phyloP scores from a whole-genome alignment of 2,113 vertebrate species.

The Menidia beryllina region DNA sequence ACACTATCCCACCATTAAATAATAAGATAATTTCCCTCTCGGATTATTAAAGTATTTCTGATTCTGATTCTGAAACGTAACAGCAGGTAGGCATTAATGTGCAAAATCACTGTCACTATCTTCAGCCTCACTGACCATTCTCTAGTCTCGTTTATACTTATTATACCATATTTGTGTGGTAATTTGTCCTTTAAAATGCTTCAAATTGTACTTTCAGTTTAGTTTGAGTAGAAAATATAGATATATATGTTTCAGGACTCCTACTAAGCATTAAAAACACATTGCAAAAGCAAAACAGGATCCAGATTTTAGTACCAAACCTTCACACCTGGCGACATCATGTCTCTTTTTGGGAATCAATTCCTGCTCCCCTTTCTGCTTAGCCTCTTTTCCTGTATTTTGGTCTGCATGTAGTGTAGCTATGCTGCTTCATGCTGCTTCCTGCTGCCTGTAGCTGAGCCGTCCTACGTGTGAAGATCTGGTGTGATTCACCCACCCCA shows the following conservation, averaged over 20 bases:
- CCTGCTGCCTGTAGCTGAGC: slow-evolving; percentile 73
- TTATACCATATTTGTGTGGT: neutral
- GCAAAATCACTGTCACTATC: neutral
- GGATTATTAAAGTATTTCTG: too few relatives aligned
- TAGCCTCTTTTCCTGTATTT: slow-evolving; percentile 18
- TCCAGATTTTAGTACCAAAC: slow-evolving; percentile 14
- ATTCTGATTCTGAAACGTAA: too few relatives aligned
- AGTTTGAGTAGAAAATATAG: too few relatives aligned
- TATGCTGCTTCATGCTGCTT: slow-evolving; percentile 68
- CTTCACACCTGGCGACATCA: slow-evolving; percentile 10
- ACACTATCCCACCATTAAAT: slow-evolving; percentile 36
- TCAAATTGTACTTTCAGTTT: neutral
- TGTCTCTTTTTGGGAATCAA: slow-evolving; percentile 35
- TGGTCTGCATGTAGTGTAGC: slow-evolving; percentile 42
- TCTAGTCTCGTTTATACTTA: neutral
- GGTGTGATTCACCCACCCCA: slow-evolving; percentile 45
- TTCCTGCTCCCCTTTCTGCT: slow-evolving; percentile 30
- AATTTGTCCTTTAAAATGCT: neutral
- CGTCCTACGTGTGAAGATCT: slow-evolving; percentile 58
- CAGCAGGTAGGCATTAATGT: neutral
- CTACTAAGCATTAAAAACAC: too few relatives aligned
- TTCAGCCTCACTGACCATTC: neutral
- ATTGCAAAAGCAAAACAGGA: too few relatives aligned
- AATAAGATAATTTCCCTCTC: too few relatives aligned
- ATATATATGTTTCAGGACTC: too few relatives aligned